Percentiles rank a stretch among this genome's conserved stretches.
phyloP scores from a whole-genome alignment of 2,797 vertebrate genomes.

The Chrosomus eos region DNA sequence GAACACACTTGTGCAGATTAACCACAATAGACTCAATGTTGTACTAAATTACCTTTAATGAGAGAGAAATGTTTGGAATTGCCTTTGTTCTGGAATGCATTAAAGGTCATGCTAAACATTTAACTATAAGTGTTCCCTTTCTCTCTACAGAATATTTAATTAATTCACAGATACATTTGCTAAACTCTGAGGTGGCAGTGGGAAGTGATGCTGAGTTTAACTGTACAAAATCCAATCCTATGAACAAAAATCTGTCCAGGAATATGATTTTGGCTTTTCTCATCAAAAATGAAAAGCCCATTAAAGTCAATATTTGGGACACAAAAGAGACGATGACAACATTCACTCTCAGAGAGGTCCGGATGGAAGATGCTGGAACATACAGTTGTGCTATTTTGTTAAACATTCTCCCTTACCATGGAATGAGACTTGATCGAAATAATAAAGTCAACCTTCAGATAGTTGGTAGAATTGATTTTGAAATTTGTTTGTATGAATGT shows the following conservation, averaged over 20 bases:
- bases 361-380: constrained; percentile 22
- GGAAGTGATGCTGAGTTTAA: constrained; percentile 28
- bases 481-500: too few species aligned
- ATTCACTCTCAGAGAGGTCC: constrained; percentile 1
- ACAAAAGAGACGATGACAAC: background rate
- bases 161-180: background rate
- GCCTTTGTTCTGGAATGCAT: background rate
- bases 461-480: constrained; percentile 33
- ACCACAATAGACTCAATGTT: background rate
- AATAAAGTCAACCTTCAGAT: constrained; percentile 21
- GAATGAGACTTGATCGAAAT: background rate
- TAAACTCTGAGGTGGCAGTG: background rate
- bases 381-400: constrained; percentile 24
- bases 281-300: constrained; percentile 6
- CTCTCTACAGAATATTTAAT: constrained; percentile 11
- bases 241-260: background rate
- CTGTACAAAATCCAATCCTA: background rate
- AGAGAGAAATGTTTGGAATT: background rate
- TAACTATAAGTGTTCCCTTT: background rate
- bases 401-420: constrained; percentile 8
- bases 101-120: background rate
- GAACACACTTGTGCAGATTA: background rate
- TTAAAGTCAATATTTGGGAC: constrained; percentile 21
- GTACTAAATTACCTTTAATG: background rate
- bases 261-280: constrained; percentile 9